A percentile compares a stretch with the other conserved stretches of the same genome.
Evolutionary conservation across 1,140 invertebrate genomes (phyloP).

Genomic region (Ptiloglossa arizonensis): DNA sequence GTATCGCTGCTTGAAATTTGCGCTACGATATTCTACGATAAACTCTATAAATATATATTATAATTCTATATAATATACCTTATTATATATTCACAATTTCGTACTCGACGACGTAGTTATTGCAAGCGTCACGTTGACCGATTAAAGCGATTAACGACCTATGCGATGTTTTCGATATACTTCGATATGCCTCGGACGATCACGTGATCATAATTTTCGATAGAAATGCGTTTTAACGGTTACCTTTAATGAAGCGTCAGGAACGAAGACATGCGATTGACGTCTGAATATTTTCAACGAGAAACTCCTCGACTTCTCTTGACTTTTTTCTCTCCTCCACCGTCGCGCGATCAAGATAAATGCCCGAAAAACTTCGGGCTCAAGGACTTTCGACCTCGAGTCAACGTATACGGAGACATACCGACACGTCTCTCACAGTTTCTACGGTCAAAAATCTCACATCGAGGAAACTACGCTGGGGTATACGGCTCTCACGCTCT

Average conservation of each 20-base stretch:
- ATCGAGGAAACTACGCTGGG: conserved; percentile 2
- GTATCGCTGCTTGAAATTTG: not conserved
- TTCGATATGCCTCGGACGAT: conserved; percentile 39
- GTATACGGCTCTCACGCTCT: not conserved
- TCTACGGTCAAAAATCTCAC: conserved; percentile 27
- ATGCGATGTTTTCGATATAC: not conserved
- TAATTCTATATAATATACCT: no score
- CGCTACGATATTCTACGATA: not conserved
- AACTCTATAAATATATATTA: no score
- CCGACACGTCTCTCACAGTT: conserved; percentile 48
- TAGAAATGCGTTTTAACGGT: not conserved
- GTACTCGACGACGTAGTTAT: no score
- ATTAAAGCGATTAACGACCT: not conserved
- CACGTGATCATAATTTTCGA: not conserved
- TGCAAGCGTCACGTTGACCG: no score
- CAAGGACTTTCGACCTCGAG: conserved; percentile 42
- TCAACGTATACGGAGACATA: conserved; percentile 40
- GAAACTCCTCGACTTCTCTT: not conserved
- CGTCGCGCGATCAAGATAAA: conserved; percentile 62
- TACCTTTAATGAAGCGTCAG: conserved; percentile 4
- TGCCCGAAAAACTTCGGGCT: conserved; percentile 49
- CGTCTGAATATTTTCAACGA: conserved; percentile 19
- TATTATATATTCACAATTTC: no score
- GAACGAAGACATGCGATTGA: not conserved
- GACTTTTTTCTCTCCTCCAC: not conserved